Percentiles rank a stretch among this genome's conserved stretches.
Conservation (phyloP, 2,888 invertebrate genomes). For the Drosophila ustulata region DNA sequence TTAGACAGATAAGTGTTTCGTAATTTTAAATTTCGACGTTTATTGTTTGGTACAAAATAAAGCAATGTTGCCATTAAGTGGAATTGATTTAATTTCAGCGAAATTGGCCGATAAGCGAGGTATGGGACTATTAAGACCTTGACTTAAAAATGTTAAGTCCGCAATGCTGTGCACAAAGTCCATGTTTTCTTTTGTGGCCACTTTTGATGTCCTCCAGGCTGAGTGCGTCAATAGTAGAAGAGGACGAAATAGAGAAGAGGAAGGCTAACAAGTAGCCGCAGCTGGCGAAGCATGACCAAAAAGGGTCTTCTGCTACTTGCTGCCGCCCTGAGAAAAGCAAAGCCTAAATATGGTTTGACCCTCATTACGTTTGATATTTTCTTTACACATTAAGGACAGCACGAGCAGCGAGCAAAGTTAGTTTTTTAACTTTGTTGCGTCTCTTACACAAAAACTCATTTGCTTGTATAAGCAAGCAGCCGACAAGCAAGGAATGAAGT, state of each 20-base stretch:
- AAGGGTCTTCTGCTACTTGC: constrained; percentile 28
- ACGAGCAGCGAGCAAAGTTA: constrained; percentile 53
- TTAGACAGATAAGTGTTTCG: too few species aligned
- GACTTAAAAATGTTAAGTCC: constrained; percentile 29
- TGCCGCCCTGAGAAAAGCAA: constrained; percentile 40
- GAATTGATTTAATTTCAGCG: not conserved
- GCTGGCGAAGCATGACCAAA: constrained; percentile 33
- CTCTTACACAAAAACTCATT: constrained; percentile 62
- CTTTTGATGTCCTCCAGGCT: constrained; percentile 42
- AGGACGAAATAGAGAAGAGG: not conserved
- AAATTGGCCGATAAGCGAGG: not conserved
- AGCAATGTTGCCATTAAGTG: not conserved
- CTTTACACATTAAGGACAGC: constrained; percentile 54
- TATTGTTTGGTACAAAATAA: too few species aligned
- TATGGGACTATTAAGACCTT: constrained; percentile 13
- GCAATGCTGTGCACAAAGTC: constrained; percentile 52
- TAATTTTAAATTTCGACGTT: too few species aligned
- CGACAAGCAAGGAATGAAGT: constrained; percentile 52
- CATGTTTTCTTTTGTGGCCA: constrained; percentile 51
- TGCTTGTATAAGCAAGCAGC: constrained; percentile 41
- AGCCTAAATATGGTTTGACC: constrained; percentile 73
- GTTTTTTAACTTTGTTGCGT: constrained; percentile 59
- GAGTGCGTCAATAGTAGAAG: constrained; percentile 5
- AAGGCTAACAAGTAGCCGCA: constrained; percentile 42
- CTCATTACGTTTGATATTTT: constrained; percentile 78